These are phyloP conservation scores for Leptosomus discolor DNA, from an alignment of 2,113 vertebrate genomes.

Conservation along the genomic window DNA sequence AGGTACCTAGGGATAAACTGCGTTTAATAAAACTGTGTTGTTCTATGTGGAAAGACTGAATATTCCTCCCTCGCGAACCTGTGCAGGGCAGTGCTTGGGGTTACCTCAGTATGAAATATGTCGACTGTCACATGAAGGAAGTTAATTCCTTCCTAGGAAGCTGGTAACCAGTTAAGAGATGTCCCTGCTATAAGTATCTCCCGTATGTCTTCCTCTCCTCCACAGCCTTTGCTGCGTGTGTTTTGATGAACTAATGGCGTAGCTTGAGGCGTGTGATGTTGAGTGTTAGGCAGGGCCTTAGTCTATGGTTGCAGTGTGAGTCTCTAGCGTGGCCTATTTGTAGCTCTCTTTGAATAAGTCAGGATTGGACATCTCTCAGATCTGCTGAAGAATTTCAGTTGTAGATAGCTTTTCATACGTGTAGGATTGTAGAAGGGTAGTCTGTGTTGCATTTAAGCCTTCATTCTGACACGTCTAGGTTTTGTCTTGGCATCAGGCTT, in stretches of 20 bases:
- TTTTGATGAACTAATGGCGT: background rate
- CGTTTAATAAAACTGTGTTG: background rate
- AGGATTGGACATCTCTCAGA: fast-evolving
- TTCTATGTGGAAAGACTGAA: background rate
- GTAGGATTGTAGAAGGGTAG: background rate
- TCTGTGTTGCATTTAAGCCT: background rate
- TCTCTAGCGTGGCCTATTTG: fast-evolving
- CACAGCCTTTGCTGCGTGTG: background rate
- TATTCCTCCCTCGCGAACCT: background rate
- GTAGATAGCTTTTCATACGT: background rate
- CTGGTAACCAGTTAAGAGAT: background rate
- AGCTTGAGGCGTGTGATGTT: background rate
- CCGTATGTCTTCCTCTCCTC: background rate
- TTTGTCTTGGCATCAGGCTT: background rate
- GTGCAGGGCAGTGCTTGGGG: background rate
- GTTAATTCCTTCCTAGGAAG: background rate
- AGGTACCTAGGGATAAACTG: fast-evolving
- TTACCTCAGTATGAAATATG: background rate
- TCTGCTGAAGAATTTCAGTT: background rate
- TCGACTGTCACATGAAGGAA: background rate
- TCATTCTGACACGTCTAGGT: background rate
- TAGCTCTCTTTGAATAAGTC: background rate
- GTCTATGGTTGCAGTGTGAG: background rate
- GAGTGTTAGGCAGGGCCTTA: too few relatives aligned
- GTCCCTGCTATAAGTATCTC: background rate